phyloP scores from a whole-genome alignment of 2,797 vertebrate genomes.

The Eulemur rubriventer region DNA sequence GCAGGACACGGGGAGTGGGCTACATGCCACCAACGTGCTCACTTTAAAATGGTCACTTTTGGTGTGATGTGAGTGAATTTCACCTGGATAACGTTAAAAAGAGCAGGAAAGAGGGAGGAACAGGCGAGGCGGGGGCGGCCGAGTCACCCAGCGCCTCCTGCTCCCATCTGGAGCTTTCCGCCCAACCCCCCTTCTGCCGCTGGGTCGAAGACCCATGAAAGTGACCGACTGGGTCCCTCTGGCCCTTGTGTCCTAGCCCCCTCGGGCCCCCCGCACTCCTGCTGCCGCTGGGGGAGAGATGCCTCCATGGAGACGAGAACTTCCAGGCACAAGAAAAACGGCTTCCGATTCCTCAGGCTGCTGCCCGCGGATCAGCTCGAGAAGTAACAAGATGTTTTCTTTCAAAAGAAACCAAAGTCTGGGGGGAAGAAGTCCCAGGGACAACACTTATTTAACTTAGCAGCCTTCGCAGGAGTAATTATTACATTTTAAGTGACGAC shows the following conservation, averaged over 20 bases:
- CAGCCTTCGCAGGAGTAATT: conserved; percentile 57
- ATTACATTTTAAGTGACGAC: conserved; percentile 22
- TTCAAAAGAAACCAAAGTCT: conserved; percentile 54
- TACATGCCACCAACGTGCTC: accelerated
- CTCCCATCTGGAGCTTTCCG: not conserved
- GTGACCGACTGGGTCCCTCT: not conserved
- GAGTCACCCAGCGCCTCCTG: not conserved
- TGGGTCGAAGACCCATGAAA: too few relatives aligned
- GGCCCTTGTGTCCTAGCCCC: accelerated
- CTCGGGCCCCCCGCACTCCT: too few relatives aligned
- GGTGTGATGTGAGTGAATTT: accelerated
- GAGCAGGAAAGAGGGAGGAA: not conserved
- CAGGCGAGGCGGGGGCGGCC: not conserved
- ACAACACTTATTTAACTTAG: conserved; percentile 73
- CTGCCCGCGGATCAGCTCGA: not conserved
- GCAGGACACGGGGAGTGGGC: accelerated
- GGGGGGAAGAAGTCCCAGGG: not conserved
- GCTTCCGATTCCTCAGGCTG: not conserved
- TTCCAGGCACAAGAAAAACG: not conserved
- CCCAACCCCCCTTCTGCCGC: not conserved
- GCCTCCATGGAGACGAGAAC: not conserved
- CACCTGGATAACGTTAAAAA: too few relatives aligned
- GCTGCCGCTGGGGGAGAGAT: accelerated
- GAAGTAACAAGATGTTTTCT: conserved; percentile 57
- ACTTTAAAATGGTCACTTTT: not conserved